Base-by-base conservation (phyloP, 1,140 invertebrate genomes). In the Scaptomyza graminum region DNA sequence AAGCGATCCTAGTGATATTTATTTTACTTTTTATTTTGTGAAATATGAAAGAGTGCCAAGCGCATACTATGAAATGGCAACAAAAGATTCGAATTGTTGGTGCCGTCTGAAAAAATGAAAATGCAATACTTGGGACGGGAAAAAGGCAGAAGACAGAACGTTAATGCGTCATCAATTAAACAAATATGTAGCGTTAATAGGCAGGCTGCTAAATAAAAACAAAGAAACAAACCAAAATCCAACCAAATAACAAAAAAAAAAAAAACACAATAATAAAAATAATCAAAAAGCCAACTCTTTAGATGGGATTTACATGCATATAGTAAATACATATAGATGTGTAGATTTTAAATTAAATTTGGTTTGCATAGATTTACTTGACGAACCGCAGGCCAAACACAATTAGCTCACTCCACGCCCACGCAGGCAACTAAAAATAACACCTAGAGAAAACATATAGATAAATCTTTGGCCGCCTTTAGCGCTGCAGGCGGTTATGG, bases 151-250 rank as follows among this genome's bases (percentile, higher is more conserved):
- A 44, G 51, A 37, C 41, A 22, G 37, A 34, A 44, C 15, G 16
- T 54, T 64, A 77, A 76, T 87, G 83, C 83, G 83, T 87, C 82
- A 87, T 76, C 82, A 87, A 87, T 87, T 87, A 87, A 88, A 78
- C 61, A 78, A 87, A 87, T 87, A 87, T 87, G 74, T 85, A 61
- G 78, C 82, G 78, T 87, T 87, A 85, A 85, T 68, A 68, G 77
- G 59, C 22, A 68, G 77, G 59, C 22, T n/a, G 22, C 37, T 57
- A 66, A 41, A 63, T 3, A 61, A 61, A 49, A 7, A 7, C 31
- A 34, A 34, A 50, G 15, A 47, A 49, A 18, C 15, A 60, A 59
- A 25, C 44, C 44, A 54, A 62, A 22, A 22, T 1, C 3, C 57
- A 61, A 49, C 59, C 46, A 62, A 55, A 63, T 52, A 51, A 52